These are phyloP conservation scores for Apamea anceps DNA, from an alignment of 2,888 invertebrate species.

Conservation along the genomic window DNA sequence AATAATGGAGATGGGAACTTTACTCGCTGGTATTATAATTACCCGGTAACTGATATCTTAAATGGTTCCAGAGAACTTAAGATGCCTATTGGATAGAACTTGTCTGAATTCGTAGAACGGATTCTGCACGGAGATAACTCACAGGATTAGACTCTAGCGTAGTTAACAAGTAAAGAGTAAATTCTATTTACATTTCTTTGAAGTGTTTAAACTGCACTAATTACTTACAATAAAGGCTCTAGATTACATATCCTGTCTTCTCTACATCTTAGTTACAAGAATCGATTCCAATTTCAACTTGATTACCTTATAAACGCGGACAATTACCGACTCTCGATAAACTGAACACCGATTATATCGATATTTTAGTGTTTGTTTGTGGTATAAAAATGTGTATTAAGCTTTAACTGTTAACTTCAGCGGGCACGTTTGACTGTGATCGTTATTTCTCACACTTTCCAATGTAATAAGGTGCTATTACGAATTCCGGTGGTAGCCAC, in stretches of 20 bases:
- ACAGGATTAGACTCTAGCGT: background rate
- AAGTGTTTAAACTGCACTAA: constrained; percentile 33
- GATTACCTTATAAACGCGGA: constrained; percentile 49
- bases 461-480: constrained; percentile 66
- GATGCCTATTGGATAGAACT: background rate
- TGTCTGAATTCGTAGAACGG: background rate
- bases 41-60: constrained; percentile 14
- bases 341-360: constrained; percentile 38
- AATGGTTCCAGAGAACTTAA: constrained; percentile 1
- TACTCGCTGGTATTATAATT: constrained; percentile 3
- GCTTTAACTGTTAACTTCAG: constrained; percentile 46
- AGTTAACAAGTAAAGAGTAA: background rate
- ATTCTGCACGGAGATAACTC: background rate
- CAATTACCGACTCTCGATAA: constrained; percentile 57
- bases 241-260: constrained; percentile 28
- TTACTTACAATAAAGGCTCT: constrained; percentile 32
- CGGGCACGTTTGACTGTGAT: constrained; percentile 51
- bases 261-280: constrained; percentile 25
- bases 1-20: background rate
- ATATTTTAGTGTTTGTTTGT: constrained; percentile 61
- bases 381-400: constrained; percentile 54
- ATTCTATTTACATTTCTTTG: constrained; percentile 22
- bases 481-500: constrained; percentile 42
- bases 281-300: constrained; percentile 39
- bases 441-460: constrained; percentile 64